Evolutionary conservation across 1,140 invertebrate species (phyloP).

Genomic region (Leptinotarsa defecta): DNA sequence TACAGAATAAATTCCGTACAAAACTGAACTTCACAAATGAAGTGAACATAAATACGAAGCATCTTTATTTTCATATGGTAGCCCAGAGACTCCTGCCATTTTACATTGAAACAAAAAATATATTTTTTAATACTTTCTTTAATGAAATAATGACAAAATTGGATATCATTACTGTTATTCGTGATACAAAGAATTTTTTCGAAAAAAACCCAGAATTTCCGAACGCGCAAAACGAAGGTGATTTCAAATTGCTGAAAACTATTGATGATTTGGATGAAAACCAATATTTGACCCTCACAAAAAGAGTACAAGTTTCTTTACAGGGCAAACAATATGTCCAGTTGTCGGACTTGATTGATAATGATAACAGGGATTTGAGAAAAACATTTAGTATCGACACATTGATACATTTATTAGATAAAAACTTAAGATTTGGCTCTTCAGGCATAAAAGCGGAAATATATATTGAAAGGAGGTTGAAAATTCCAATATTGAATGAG

Average conservation of each 20-base stretch:
- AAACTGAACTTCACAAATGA: background rate
- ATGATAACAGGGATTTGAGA: background rate
- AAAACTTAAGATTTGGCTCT: background rate
- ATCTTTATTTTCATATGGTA: background rate
- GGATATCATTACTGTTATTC: background rate
- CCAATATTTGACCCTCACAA: background rate
- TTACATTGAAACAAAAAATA: background rate
- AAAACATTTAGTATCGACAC: background rate
- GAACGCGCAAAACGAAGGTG: background rate
- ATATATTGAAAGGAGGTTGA: constrained; percentile 10
- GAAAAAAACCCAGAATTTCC: background rate
- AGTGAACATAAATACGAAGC: background rate
- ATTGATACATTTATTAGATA: background rate
- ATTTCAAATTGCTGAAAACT: background rate
- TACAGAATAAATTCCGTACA: background rate
- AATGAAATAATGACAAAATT: background rate
- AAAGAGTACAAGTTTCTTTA: background rate
- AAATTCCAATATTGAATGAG: background rate
- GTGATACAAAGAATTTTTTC: background rate
- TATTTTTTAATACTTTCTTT: background rate
- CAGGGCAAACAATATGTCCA: background rate
- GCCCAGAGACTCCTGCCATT: background rate
- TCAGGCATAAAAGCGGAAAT: background rate
- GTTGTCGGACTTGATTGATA: too few species aligned
- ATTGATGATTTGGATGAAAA: background rate